Evolutionary conservation across 2,113 vertebrate species (phyloP), one percentile per base, ranked within the genome.

Genomic region (Sinocyclocheilus grahami): DNA sequence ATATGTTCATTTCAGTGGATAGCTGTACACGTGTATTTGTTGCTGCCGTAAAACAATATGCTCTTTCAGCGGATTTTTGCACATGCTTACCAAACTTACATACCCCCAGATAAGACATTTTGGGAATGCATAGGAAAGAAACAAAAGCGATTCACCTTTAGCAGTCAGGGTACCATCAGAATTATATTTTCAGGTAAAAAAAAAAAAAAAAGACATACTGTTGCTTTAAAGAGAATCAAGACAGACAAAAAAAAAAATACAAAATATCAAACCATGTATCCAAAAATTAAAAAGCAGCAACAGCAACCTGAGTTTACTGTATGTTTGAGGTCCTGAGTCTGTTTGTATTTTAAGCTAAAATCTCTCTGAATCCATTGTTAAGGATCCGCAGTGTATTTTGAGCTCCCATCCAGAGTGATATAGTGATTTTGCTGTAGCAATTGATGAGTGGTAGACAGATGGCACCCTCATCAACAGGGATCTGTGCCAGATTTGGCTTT

Each of bases 401-500:
- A 69, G n/a, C n/a, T 42, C 16, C 7, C n/a, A 69, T 71, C 16
- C 18, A 27, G 63, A 83, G 63, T 72, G 48, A 83, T 72, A 55
- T 65, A 72, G 11, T 83, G 81, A 72, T 83, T 72, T 72, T 72
- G 65, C 30, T 14, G 81, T 72, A 72, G 67, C 81, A 39, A 72
- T 83, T 83, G 27, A 27, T 27, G 27, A 27, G 27, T 27, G 27
- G 27, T 27, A 27, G 27, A 39, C 81, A 83, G 81, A 83, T 83
- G 81, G 65, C 65, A 83, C 18, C 27, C 27, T 71, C 81, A 72
- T 85, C 74, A 42, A 39, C 75, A 53, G 46, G 84, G 84, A 85
- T 78, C 74, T 37, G 74, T 67, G 84, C 60, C 75, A 37, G 60
- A 85, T 78, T 85, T 78, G 84, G 60, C 42, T 78, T 78, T 53